Base-by-base conservation (phyloP, 1,140 invertebrate genomes). In the Lasioglossum albipes region DNA sequence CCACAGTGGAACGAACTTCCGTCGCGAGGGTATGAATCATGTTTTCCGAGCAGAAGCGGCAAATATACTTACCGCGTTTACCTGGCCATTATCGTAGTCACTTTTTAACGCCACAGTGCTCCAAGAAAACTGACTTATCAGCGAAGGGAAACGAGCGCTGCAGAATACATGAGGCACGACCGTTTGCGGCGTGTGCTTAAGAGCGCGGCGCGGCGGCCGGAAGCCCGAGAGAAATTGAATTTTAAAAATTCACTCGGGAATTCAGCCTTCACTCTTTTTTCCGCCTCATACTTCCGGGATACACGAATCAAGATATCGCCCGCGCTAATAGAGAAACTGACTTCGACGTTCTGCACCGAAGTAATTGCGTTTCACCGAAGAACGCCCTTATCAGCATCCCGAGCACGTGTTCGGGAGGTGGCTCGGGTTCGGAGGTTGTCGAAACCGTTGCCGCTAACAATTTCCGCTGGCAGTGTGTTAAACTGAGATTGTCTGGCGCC, bases 221-320 rank as follows among this genome's bases (percentile, higher is more conserved):
- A 20, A 72, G 68, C 57, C 62, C 22, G 62, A 72, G 68, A 54
- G 76, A 79, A 72, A 79, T 79, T 72, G 76, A 65, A 79, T 79
- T 79, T 72, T 79, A 72, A 79, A 72, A 72, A 79, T 79, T 79
- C 76, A 72, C 76, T 52, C 68, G 20, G 31, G 31, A 22, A 54
- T 65, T 79, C 75, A 41, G 59, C 36, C 59, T 12, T 54, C 52
- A 13, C 18, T 54, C 59, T 42, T n/a, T 4, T 36, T 31, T 20
- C 52, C 52, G 5, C 16, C 16, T 52, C 45, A 1, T 45, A 9
- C 45, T 5, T 52, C 52, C 52, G 49, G 1, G 52, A 22, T 7
- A 3, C 16, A 16, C 41, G 67, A 61, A 70, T 77, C 75, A 52
- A 62, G 52, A 49, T 49, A 69, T 77, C 61, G 27, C 57, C 57